Conservation (phyloP, 2,797 vertebrate genomes). For the Paedocypris micromegethes region DNA sequence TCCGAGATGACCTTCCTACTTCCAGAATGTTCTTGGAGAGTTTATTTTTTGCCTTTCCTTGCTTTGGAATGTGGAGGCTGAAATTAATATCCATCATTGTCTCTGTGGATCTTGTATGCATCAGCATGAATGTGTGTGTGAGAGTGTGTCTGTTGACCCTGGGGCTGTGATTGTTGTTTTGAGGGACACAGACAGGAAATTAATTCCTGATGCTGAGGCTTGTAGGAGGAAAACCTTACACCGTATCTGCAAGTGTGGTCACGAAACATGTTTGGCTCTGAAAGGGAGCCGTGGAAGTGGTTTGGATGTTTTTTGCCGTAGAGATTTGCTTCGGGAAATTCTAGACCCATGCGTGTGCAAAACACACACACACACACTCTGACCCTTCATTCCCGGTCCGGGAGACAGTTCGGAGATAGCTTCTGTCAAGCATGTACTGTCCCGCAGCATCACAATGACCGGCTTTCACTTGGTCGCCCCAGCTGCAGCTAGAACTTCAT, state of each 20-base stretch:
- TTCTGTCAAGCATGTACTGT: conserved; percentile 22
- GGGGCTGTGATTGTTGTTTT: conserved; percentile 47
- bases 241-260: conserved; percentile 2
- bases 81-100: conserved; percentile 51
- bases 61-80: conserved; percentile 42
- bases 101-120: conserved; percentile 37
- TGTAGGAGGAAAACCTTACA: conserved; percentile 14
- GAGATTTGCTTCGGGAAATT: conserved; percentile 1
- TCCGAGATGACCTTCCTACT: conserved; percentile 40
- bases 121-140: conserved; percentile 11
- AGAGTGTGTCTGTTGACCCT: conserved; percentile 31
- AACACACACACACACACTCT: conserved; percentile 22
- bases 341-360: neutral
- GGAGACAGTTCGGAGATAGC: conserved; percentile 22
- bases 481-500: conserved; percentile 33
- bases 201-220: conserved; percentile 19
- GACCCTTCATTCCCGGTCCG: conserved; percentile 2
- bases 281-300: conserved; percentile 15
- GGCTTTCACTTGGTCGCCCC: conserved; percentile 32
- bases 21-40: conserved; percentile 35
- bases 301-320: conserved; percentile 24
- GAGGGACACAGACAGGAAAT: conserved; percentile 47
- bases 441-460: conserved; percentile 36
- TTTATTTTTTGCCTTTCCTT: conserved; percentile 22
- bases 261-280: conserved; percentile 19